A percentile compares a stretch with the other conserved stretches of the same genome.
Evolutionary conservation across 30 jellyfish, hydroid and myxozoan species (phyloP).

Genomic region (Pelagia noctiluca): DNA sequence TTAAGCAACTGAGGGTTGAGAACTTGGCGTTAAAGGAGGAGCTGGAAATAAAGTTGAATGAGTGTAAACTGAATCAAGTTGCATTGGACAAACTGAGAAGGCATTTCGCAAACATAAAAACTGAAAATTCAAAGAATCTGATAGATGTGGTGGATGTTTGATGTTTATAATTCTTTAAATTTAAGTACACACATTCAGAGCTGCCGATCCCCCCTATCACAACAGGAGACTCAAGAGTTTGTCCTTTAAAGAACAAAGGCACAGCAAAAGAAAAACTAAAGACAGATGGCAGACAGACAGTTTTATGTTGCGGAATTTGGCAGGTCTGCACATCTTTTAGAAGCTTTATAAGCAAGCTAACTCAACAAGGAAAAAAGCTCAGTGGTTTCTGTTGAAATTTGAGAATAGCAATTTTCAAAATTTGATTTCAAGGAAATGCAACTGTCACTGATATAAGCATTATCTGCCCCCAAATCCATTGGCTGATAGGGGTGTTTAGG

Average conservation of each 20-base stretch:
- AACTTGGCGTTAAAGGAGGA: conserved; percentile 13
- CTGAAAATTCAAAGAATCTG: conserved; percentile 1
- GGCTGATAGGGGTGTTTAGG: too few species aligned
- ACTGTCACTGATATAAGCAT: too few species aligned
- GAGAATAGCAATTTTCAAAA: too few species aligned
- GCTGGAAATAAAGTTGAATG: conserved; percentile 36
- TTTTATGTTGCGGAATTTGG: neutral
- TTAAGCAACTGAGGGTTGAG: conserved; percentile 29
- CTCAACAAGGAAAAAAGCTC: too few species aligned
- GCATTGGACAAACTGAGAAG: conserved; percentile 62
- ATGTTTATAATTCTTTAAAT: too few species aligned
- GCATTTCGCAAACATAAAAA: conserved; percentile 46
- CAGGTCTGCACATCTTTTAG: neutral
- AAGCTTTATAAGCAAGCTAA: too few species aligned
- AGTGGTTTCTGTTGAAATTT: too few species aligned
- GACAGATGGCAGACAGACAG: neutral
- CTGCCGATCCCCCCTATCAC: neutral
- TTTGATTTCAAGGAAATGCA: too few species aligned
- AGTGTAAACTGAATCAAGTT: conserved; percentile 12
- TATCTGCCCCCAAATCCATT: too few species aligned
- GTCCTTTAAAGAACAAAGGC: neutral
- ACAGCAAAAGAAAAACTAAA: neutral
- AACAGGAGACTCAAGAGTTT: neutral
- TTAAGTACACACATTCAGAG: neutral
- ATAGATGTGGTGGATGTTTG: conserved; percentile 48